These are phyloP conservation scores for Molossus molossus DNA, from an alignment of 2,797 vertebrate species.

Conservation along the genomic window DNA sequence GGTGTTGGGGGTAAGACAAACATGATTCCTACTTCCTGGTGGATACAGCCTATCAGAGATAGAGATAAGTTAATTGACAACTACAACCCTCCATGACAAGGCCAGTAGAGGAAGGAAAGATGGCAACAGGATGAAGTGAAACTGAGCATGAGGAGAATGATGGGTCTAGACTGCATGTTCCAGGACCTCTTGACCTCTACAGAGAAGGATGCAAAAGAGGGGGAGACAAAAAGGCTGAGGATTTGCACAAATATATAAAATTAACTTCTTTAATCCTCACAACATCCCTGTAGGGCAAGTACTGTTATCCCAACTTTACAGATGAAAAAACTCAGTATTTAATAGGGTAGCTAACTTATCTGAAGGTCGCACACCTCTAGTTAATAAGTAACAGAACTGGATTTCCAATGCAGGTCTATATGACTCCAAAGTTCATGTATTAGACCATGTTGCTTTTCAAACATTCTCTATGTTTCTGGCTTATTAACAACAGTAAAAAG, in stretches of 20 bases:
- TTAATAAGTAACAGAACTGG: constrained; percentile 75
- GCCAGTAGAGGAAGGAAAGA: neutral
- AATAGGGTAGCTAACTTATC: constrained; percentile 46
- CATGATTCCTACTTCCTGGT: neutral
- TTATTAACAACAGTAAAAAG: constrained; percentile 5
- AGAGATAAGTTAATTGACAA: constrained; percentile 61
- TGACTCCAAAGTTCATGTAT: constrained; percentile 69
- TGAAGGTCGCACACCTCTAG: constrained; percentile 37
- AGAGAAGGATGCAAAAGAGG: neutral
- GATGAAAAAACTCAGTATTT: constrained; percentile 66
- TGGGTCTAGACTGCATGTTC: neutral
- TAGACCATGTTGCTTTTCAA: constrained; percentile 53
- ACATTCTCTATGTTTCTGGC: constrained; percentile 38
- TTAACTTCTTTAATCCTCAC: constrained; percentile 2
- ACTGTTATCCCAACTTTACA: constrained; percentile 45
- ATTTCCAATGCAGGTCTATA: constrained; percentile 64
- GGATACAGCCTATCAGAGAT: neutral
- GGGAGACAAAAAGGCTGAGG: neutral
- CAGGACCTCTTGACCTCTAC: neutral
- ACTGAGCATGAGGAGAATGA: neutral
- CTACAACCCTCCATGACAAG: neutral
- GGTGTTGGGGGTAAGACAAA: neutral
- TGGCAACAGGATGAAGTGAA: neutral
- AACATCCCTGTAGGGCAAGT: neutral
- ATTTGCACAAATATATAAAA: constrained; percentile 12